Percentiles rank a stretch among this genome's conserved stretches.
phyloP scores from a whole-genome alignment of 2,888 invertebrate genomes.

The Ochropleura leucogaster region DNA sequence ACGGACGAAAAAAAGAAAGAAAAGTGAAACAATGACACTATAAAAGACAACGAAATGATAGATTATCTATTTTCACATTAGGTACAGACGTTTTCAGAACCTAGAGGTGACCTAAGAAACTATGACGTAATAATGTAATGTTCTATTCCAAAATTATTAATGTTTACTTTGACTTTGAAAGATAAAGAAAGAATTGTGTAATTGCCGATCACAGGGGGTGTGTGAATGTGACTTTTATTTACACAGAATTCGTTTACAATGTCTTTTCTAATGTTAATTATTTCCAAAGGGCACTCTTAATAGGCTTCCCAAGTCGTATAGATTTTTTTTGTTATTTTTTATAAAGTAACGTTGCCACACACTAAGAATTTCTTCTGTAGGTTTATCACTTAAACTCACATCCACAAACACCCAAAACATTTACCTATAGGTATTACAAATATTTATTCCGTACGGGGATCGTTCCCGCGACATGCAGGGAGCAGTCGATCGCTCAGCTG shows the following conservation, averaged over 20 bases:
- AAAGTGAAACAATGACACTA: neutral
- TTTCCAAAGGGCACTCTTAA: neutral
- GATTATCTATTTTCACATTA: conserved; percentile 19
- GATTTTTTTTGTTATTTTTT: no score
- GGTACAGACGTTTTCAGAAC: neutral
- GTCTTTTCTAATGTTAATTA: neutral
- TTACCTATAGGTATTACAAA: no score
- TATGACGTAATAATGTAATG: conserved; percentile 1
- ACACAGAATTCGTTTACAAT: neutral
- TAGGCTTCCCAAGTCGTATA: neutral
- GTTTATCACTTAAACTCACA: no score
- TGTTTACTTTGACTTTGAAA: conserved; percentile 15
- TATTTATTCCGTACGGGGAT: no score
- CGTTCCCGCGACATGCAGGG: no score
- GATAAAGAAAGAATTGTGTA: neutral
- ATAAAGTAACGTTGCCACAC: no score
- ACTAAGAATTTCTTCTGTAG: no score
- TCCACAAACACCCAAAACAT: no score
- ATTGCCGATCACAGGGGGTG: neutral
- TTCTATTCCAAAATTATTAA: neutral
- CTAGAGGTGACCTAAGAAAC: neutral
- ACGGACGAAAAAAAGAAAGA: neutral
- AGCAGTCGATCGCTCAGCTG: no score
- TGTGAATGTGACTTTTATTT: neutral
- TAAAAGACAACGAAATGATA: conserved; percentile 17